Evolutionary conservation across 2,797 vertebrate genomes (phyloP), one percentile per base, ranked within the genome.

Genomic region (Sciurus carolinensis): DNA sequence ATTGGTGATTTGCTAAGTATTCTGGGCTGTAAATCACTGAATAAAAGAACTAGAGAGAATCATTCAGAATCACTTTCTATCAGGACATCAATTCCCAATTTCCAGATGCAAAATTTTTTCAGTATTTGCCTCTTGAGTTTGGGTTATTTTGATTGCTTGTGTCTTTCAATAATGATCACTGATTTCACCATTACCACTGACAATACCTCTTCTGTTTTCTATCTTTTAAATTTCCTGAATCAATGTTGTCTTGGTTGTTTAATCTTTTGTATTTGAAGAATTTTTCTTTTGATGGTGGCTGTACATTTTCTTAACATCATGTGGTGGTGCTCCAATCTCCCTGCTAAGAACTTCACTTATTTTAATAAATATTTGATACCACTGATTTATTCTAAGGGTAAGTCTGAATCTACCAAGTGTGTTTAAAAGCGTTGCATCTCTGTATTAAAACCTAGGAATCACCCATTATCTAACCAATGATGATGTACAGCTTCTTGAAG

Each of bases 371-470:
- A 73, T 81, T 67, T 81, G 39, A 87, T 67, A 81, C 30, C 28
- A 92, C 4, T 77, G 17, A 39, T 76, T n/a, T 33, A 86, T 59
- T 24, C 28, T 92, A 94, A 71, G 28, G 15, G 33, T 92, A 80
- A 30, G 20, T 64, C 6, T 76, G 26, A 94, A 59, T 83, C 18
- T 13, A 94, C 1, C 62, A 92, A 22, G 12, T 92, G 26, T 69
- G 13, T 47, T 83, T 82, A 72, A 44, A 91, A 90, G n/a, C 71
- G 42, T 71, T 92, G 11, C 18, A 92, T 91, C 42, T 88, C 62
- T 85, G 20, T 36, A 91, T 57, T 67, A 77, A 94, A 87, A 84
- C 33, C 33, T 94, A 47, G 81, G 83, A 71, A 59, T 76, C n/a
- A 42, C 18, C 20, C 47, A 71, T 9, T 91, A 36, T 84, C 44